Conservation (phyloP, 2,113 vertebrate genomes). For the Pycnonotus jocosus region DNA sequence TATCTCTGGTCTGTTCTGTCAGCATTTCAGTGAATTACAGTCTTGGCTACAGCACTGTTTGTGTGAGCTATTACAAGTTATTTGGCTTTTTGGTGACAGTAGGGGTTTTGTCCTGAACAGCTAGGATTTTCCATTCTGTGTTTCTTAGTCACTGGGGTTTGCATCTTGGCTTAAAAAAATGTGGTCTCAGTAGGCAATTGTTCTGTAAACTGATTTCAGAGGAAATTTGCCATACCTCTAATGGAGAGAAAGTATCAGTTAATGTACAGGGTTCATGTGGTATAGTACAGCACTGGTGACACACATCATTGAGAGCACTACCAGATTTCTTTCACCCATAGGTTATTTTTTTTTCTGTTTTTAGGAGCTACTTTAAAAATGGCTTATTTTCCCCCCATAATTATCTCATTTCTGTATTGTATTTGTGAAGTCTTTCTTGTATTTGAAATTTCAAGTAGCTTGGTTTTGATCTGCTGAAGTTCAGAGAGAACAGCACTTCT, state of each 20-base stretch:
- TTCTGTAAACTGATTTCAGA: not conserved
- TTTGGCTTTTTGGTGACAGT: not conserved
- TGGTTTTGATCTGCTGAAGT: not conserved
- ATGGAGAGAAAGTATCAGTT: not conserved
- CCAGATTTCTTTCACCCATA: not conserved
- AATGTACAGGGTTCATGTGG: not conserved
- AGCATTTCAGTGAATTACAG: not conserved
- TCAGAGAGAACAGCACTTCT: not conserved
- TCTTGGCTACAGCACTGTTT: not conserved
- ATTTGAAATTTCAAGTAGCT: not conserved
- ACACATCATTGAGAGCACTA: not conserved
- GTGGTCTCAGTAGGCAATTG: not conserved
- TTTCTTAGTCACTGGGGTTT: not conserved
- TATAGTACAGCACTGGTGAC: not conserved
- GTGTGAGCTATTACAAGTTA: not conserved
- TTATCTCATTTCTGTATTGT: not conserved
- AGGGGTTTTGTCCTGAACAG: not conserved
- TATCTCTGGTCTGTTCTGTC: not conserved
- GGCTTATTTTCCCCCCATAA: rapidly evolving
- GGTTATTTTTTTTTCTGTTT: not conserved
- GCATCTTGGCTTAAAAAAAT: not conserved
- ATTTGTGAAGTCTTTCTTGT: not conserved
- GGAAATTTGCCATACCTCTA: not conserved
- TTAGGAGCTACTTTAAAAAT: not conserved
- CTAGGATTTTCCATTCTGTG: not conserved